Percentiles rank a stretch among this genome's conserved stretches.
phyloP scores from a whole-genome alignment of 2,888 invertebrate species.

The Coronaproctus castanopsis region DNA sequence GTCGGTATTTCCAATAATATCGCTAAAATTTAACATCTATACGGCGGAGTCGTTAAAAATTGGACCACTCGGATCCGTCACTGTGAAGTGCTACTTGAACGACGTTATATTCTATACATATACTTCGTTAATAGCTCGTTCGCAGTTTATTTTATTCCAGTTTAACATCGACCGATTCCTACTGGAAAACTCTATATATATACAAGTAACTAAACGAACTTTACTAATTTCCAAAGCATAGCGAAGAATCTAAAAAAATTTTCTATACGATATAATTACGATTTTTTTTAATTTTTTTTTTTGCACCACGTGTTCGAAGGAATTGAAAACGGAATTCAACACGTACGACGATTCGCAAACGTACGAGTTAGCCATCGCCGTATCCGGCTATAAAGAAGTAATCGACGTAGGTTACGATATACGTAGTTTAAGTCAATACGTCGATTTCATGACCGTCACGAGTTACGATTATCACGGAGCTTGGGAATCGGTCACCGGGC shows the following conservation, averaged over 20 bases:
- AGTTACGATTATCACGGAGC: constrained; percentile 74
- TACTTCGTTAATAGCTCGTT: too few species aligned
- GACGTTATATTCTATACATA: too few species aligned
- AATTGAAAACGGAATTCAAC: constrained; percentile 41
- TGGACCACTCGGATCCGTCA: too few species aligned
- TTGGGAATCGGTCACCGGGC: constrained; percentile 64
- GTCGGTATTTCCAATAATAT: too few species aligned
- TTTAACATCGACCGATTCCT: too few species aligned
- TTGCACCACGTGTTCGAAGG: constrained; percentile 27
- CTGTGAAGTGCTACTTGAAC: too few species aligned
- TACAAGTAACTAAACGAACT: too few species aligned
- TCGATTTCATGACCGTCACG: constrained; percentile 68
- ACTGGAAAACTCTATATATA: too few species aligned
- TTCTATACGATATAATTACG: background rate
- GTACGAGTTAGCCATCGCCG: constrained; percentile 56
- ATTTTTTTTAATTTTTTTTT: background rate
- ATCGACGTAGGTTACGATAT: constrained; percentile 72
- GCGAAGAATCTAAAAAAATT: background rate
- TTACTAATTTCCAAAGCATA: background rate
- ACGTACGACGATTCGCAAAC: constrained; percentile 33
- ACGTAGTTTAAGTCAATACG: constrained; percentile 40
- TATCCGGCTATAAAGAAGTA: constrained; percentile 79
- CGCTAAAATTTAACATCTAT: too few species aligned
- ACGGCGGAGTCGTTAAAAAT: too few species aligned
- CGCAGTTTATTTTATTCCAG: too few species aligned